Conservation (phyloP, 2,888 invertebrate genomes). For the Pyrrhosoma nymphula region DNA sequence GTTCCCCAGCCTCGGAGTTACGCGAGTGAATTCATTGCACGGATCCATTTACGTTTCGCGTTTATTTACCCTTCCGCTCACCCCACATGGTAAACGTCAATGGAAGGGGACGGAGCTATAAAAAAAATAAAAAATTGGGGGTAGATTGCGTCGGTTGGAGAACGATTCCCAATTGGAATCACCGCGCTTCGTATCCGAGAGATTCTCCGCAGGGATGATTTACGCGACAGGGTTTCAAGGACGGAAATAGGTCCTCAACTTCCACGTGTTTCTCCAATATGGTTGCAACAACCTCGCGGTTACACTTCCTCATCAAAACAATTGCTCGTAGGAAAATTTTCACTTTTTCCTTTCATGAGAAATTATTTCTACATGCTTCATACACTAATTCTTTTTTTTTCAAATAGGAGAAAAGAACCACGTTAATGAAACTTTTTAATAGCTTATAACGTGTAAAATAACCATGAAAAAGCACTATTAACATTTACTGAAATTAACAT, state of each 20-base stretch:
- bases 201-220: neutral
- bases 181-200: neutral
- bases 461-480: no score
- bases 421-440: no score
- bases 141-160: neutral
- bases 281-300: no score
- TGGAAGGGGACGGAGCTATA: neutral
- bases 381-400: no score
- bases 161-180: neutral
- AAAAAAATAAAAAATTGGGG: neutral
- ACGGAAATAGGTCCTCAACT: neutral
- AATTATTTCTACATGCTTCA: no score
- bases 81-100: neutral
- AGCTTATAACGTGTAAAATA: no score
- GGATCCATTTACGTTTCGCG: neutral
- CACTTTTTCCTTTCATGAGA: no score
- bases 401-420: no score
- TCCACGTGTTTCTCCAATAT: neutral
- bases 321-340: no score
- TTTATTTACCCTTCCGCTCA: neutral
- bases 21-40: neutral
- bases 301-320: no score
- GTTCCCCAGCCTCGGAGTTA: neutral
- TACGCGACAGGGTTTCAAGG: neutral
- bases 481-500: no score